Percentiles rank a stretch among this genome's conserved stretches.
phyloP scores from a whole-genome alignment of 2,888 invertebrate species.

The Aelia acuminata region DNA sequence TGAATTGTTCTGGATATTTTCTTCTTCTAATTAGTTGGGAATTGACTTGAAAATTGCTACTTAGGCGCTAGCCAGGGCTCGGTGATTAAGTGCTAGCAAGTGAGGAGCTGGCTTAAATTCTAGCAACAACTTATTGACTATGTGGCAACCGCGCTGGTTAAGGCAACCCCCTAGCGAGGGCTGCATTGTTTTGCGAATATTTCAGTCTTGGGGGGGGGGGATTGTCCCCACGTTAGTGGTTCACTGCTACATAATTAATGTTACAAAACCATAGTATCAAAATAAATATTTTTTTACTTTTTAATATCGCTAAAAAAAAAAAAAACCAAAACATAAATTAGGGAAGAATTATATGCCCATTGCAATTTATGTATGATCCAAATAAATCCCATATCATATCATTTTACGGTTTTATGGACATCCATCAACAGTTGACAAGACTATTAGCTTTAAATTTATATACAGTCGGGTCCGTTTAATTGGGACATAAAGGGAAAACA shows the following conservation, averaged over 20 bases:
- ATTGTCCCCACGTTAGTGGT: not conserved
- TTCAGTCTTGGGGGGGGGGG: not conserved
- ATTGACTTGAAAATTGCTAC: constrained; percentile 1
- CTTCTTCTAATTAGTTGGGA: constrained; percentile 20
- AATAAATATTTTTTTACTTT: not conserved
- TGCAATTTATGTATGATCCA: no score
- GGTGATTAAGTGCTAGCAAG: not conserved
- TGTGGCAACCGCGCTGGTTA: not conserved
- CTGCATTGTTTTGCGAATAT: not conserved
- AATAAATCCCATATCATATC: no score
- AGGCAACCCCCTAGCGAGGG: not conserved
- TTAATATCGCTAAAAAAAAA: no score
- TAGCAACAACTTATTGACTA: not conserved
- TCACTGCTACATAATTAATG: not conserved
- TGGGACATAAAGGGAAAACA: no score
- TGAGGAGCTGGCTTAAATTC: not conserved
- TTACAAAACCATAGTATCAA: not conserved
- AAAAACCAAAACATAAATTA: no score
- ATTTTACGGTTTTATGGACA: no score
- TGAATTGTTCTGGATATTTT: not conserved
- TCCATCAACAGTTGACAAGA: no score
- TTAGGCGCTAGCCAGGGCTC: not conserved
- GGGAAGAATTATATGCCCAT: no score
- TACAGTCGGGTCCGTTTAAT: no score
- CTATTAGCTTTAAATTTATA: no score